Evolutionary conservation across 2,797 vertebrate genomes (phyloP), one percentile per base, ranked within the genome.

Genomic region (Chanos chanos): DNA sequence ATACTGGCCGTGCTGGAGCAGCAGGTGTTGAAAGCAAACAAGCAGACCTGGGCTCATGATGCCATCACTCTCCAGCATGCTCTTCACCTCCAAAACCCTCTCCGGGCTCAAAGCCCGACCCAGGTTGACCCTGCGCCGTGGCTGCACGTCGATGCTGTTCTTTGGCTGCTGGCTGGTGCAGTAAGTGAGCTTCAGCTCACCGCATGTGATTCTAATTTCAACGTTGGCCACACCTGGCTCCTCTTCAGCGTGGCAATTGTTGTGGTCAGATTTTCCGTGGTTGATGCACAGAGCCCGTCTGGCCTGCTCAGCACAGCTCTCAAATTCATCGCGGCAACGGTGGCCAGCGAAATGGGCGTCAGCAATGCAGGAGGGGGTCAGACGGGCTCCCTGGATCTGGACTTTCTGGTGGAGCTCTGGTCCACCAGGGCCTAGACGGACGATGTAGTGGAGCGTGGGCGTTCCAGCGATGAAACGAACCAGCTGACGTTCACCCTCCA

Each of bases 281-380:
- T n/a, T n/a, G n/a, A n/a, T n/a, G 3, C 22, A 51, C n/a, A 72
- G 51, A 27, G 43, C 3, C 1, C 45, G 37, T 24, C 13, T 58
- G 13, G 68, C 73, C 13, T 68, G 70, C 44, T 44, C 34, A 33
- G 66, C 7, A 34, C 76, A 78, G 52, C 68, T 57, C 41, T 62
- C 27, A 9, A 63, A 31, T 52, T 78, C 64, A 7, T 75, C 73
- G 43, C 47, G 36, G 65, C 73, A 71, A 9, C 18, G 43, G 37
- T 77, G 73, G 7, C 71, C 76, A 12, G 60, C 31, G 13, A 78
- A 76, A 41, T 76, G 71, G 4, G 41, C n/a, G 12, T 70, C 54
- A n/a, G 33, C 22, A 13, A 71, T 25, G 47, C 55, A 63, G 5
- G 57, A 33, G 1, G 39, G 21, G 1, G 31, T 40, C 1, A 76